phyloP scores from a whole-genome alignment of 2,888 invertebrate genomes.

The Spialia ferax region DNA sequence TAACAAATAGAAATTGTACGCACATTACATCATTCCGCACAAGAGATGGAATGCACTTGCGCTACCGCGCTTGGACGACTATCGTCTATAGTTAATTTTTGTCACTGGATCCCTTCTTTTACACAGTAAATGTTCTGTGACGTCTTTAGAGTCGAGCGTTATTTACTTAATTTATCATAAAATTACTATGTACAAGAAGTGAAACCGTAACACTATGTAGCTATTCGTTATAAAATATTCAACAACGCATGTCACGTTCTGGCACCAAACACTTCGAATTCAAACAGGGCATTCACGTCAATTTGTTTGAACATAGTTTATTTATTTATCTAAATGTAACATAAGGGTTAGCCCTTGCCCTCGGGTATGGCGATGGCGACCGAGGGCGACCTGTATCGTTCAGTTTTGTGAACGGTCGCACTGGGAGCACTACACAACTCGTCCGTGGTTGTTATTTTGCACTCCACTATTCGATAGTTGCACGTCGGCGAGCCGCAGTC shows the following conservation, averaged over 20 bases:
- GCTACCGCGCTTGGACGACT: slow-evolving; percentile 38
- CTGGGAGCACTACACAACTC: slow-evolving; percentile 61
- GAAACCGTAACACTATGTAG: slow-evolving; percentile 21
- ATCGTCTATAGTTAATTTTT: slow-evolving; percentile 10
- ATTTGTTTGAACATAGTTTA: slow-evolving; percentile 53
- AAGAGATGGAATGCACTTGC: slow-evolving; percentile 43
- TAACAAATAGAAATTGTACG: slow-evolving; percentile 35
- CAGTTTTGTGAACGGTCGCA: slow-evolving; percentile 44
- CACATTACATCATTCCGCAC: slow-evolving; percentile 41
- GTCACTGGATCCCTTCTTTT: slow-evolving; percentile 24
- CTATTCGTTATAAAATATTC: slow-evolving; percentile 37
- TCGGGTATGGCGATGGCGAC: slow-evolving; percentile 87
- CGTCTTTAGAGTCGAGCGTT: not conserved
- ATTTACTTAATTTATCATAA: not conserved
- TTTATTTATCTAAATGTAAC: slow-evolving; percentile 54
- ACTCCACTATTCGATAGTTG: slow-evolving; percentile 81
- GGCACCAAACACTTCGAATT: slow-evolving; percentile 35
- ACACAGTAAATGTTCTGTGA: slow-evolving; percentile 20
- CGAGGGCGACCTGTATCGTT: slow-evolving; percentile 74
- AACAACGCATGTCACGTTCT: slow-evolving; percentile 39
- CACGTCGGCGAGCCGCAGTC: slow-evolving; percentile 77
- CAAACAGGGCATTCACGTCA: slow-evolving; percentile 35
- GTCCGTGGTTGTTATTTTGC: slow-evolving; percentile 79
- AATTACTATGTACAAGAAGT: slow-evolving; percentile 25
- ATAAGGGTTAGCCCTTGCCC: slow-evolving; percentile 77